A percentile compares a stretch with the other conserved stretches of the same genome.
phyloP scores from a whole-genome alignment of 2,797 vertebrate species.

The Sebastes itinus region DNA sequence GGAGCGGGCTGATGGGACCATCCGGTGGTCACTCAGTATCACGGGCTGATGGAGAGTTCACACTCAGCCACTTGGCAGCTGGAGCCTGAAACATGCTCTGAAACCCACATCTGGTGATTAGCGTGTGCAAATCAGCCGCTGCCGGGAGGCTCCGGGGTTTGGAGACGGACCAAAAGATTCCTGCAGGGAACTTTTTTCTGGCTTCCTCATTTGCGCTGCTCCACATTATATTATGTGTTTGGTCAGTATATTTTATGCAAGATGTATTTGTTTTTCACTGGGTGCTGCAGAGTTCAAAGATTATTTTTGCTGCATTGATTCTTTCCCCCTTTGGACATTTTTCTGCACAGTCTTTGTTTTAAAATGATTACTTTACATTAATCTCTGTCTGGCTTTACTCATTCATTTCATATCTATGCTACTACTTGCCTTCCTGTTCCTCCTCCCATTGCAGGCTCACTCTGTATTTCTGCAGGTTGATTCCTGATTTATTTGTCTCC shows the following conservation, averaged over 20 bases:
- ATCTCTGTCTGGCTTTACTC: background rate
- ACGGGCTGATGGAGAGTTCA: conserved; percentile 12
- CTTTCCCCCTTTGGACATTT: background rate
- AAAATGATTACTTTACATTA: background rate
- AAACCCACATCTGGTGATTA: conserved; percentile 52
- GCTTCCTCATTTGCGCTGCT: background rate
- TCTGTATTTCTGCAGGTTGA: background rate
- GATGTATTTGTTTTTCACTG: background rate
- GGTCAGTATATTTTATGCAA: background rate
- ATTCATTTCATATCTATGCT: background rate
- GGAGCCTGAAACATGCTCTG: background rate
- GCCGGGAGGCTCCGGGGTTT: background rate
- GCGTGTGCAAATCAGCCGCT: conserved; percentile 9
- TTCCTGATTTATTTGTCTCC: background rate
- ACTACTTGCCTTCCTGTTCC: background rate
- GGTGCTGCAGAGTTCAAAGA: background rate
- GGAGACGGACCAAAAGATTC: background rate
- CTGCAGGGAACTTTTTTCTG: background rate
- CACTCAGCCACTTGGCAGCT: conserved; percentile 20
- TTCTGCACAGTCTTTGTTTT: background rate
- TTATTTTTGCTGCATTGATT: background rate
- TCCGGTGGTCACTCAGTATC: conserved; percentile 19
- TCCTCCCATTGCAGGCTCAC: background rate
- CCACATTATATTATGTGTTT: background rate
- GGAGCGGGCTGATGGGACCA: conserved; percentile 46